A percentile compares a stretch with the other conserved stretches of the same genome.
phyloP scores from a whole-genome alignment of 2,888 invertebrate species.

The Glyphotaelius pellucidus region DNA sequence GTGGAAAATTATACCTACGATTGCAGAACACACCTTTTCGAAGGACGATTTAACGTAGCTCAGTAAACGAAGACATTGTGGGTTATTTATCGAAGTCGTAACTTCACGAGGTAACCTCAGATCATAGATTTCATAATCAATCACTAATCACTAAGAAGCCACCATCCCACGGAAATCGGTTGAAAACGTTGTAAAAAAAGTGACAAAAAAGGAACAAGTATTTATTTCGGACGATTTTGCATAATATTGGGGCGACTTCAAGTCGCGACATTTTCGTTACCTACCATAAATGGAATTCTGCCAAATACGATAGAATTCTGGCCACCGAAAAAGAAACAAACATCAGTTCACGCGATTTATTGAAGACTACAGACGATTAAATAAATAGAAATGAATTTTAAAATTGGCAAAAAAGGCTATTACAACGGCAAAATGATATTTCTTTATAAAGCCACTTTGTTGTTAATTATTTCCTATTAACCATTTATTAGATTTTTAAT shows the following conservation, averaged over 20 bases:
- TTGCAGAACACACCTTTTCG: neutral
- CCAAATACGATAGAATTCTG: conserved; percentile 15
- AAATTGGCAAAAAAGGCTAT: neutral
- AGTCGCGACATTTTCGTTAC: conserved; percentile 16
- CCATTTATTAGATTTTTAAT: neutral
- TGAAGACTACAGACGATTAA: neutral
- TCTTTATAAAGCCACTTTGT: neutral
- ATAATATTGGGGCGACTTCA: neutral
- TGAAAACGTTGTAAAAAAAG: neutral
- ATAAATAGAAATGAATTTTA: neutral
- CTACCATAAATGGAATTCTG: conserved; percentile 18
- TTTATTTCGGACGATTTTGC: neutral
- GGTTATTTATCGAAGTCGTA: neutral
- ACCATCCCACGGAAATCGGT: neutral
- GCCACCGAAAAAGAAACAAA: neutral
- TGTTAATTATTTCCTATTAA: too few relatives aligned
- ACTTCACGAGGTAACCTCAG: too few relatives aligned
- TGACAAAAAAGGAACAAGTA: neutral
- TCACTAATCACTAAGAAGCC: too few relatives aligned
- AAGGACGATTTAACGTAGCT: neutral
- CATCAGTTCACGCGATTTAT: neutral
- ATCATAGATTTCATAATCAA: too few relatives aligned
- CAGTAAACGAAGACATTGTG: neutral
- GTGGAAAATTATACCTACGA: neutral
- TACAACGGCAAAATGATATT: neutral